Percentiles rank a stretch among this genome's conserved stretches.
phyloP scores from a whole-genome alignment of 2,888 invertebrate genomes.

The Micoletzkya japonica region DNA sequence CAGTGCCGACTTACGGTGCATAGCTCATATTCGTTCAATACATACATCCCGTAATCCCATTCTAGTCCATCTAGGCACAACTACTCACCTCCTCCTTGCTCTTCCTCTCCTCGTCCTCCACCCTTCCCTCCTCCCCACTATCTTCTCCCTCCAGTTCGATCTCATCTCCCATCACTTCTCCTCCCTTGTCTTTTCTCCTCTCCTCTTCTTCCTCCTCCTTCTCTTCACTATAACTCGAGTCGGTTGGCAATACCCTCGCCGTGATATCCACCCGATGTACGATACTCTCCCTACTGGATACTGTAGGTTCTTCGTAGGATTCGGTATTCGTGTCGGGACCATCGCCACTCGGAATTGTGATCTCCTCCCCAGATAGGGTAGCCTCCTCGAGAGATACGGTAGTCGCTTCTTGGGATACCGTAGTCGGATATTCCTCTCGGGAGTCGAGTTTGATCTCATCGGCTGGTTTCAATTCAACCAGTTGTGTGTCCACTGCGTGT shows the following conservation, averaged over 20 bases:
- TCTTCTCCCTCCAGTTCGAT: not conserved
- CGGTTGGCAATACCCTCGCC: not conserved
- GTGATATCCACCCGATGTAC: no score
- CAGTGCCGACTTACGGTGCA: not conserved
- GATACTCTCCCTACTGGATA: no score
- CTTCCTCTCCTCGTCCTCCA: not conserved
- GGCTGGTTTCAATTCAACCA: no score
- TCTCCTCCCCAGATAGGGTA: no score
- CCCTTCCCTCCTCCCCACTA: not conserved
- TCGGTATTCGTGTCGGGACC: no score
- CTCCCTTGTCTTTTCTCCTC: not conserved
- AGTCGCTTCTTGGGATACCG: no score
- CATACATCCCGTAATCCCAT: not conserved
- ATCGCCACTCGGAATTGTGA: no score
- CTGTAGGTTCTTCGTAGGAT: no score
- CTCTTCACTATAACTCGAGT: not conserved
- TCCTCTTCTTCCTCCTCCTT: not conserved
- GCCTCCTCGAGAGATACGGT: no score
- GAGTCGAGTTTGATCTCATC: no score
- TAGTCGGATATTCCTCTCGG: no score
- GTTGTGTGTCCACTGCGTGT: constrained; percentile 19
- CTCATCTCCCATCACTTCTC: not conserved
- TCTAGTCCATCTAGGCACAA: not conserved
- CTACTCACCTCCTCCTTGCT: not conserved
- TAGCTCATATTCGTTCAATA: not conserved